Evolutionary conservation across 2,797 vertebrate genomes (phyloP), one percentile per base, ranked within the genome.

Genomic region (Microhierax caerulescens): DNA sequence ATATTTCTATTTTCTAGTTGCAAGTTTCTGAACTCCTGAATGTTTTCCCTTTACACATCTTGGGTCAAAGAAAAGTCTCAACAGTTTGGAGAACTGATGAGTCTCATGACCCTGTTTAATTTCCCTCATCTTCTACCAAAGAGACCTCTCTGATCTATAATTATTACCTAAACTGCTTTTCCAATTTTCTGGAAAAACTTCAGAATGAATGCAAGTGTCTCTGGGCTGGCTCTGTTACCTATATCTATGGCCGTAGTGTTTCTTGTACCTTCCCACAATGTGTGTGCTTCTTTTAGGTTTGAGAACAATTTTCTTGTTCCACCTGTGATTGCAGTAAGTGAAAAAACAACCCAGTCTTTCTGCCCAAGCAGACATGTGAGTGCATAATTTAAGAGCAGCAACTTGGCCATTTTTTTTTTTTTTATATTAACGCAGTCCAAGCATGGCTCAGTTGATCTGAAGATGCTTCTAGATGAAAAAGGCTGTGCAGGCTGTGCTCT

Each of bases 81-180:
- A 5, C 27, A 41, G 24, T 89, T 59, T 68, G 43, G 53, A 63
- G 48, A 63, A 73, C 19, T 5, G 54, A 68, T 53, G 59, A 56
- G n/a, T 25, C 28, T 57, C 57, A 56, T 37, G 60, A 60, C 10
- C 28, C 34, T 68, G 23, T 73, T 76, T 73, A 74, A 32, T 48
- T 78, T 73, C n/a, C 48, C 54, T 82, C 43, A 48, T 48, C 81
- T 63, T 57, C 54, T 92, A 60, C 76, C 73, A 89, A 48, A 68
- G 54, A 59, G 39, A 10, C 11, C 28, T 34, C 30, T 82, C 37
- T 64, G 12, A 19, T 69, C 54, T 81, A 68, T 41, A 78, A 73
- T 77, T 89, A 37, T 74, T 57, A n/a, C 60, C 61, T 61, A 45
- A 88, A 70, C 41, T n/a, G 61, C 27, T 74, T 47, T 64, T 51